Base-by-base conservation (phyloP, 2,888 invertebrate genomes). In the Lasius platythorax region DNA sequence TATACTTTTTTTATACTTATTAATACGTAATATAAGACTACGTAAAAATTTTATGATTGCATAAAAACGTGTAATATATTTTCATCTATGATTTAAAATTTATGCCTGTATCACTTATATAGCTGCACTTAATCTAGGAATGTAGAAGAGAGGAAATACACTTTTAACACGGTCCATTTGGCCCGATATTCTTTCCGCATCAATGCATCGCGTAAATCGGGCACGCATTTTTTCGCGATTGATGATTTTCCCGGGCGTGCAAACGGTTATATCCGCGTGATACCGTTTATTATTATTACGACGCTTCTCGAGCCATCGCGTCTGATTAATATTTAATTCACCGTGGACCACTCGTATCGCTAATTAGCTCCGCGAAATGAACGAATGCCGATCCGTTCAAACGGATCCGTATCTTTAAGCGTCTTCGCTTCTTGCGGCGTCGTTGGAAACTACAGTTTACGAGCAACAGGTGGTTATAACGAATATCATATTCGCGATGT, bases 361-460 rank as follows among this genome's bases (percentile, higher is more conserved):
- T 92, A 92, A 92, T 92, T 91, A 88, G 83, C 83, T 84, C 68
- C 85, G 83, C 75, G 85, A 87, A 91, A 92, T 92, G 91, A 91
- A 87, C 83, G 83, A 81, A 68, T 79, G 40, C n/a, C 18, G 18
- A 86, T 61, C 75, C 81, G 28, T 76, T 79, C 63, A 75, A 3
- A 33, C 8, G 28, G 53, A 56, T 78, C n/a, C 68, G 53, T 40
- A 28, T 83, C 76, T 85, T 68, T 75, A 85, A 23, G 3, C 8
- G n/a, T 8, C 67, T 23, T 23, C 72, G 82, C 74, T 84, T 82
- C 84, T 87, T n/a, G 83, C 86, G 40, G 85, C 58, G 85, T 23
- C 58, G 70, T 81, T 83, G 78, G 79, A 86, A 89, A 81, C 68
- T 61, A 67, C 84, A 73, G 78, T 89, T 89, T 87, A 84, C 84